A percentile compares a stretch with the other conserved stretches of the same genome.
Evolutionary conservation across 2,797 vertebrate genomes (phyloP).

Genomic region (Rhynchotus rufescens): DNA sequence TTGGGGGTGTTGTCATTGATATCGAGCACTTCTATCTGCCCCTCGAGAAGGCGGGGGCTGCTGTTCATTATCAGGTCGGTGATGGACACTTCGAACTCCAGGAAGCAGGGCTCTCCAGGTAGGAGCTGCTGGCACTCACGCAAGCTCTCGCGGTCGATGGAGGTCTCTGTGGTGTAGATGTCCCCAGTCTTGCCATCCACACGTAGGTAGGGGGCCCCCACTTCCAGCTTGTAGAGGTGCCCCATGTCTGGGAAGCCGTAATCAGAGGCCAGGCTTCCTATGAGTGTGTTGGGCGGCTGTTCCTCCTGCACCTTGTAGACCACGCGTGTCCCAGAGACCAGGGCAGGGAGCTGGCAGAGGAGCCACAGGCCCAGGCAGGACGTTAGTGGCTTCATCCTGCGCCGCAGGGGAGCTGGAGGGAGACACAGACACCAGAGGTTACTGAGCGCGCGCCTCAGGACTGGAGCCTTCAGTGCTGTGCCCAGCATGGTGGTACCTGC

Average conservation of each 20-base stretch:
- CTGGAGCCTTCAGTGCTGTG: no score
- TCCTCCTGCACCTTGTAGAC: slow-evolving; percentile 92
- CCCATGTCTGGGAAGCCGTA: slow-evolving; percentile 92
- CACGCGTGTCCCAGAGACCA: slow-evolving; percentile 72
- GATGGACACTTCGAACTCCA: slow-evolving; percentile 97
- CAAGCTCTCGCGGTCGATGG: slow-evolving; percentile 93
- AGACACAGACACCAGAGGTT: slow-evolving; percentile 53
- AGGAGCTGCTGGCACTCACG: slow-evolving; percentile 91
- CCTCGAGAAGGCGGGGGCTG: slow-evolving; percentile 91
- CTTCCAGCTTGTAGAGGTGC: slow-evolving; percentile 96
- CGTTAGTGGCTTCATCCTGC: slow-evolving; percentile 63
- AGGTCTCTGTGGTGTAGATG: slow-evolving; percentile 95
- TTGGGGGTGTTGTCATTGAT: slow-evolving; percentile 98
- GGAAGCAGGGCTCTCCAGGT: slow-evolving; percentile 88
- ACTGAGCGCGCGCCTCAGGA: background rate
- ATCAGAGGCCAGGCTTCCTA: slow-evolving; percentile 93
- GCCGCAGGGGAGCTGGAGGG: slow-evolving; percentile 56
- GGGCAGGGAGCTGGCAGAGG: slow-evolving; percentile 74
- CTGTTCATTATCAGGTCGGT: slow-evolving; percentile 90
- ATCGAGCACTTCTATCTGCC: slow-evolving; percentile 94
- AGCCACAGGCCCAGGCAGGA: slow-evolving; percentile 78
- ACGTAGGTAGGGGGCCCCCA: slow-evolving; percentile 91
- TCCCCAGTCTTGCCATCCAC: slow-evolving; percentile 96
- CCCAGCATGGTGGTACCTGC: no score
- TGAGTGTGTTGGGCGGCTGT: slow-evolving; percentile 93